phyloP scores from a whole-genome alignment of 2,797 vertebrate species.

The Emys orbicularis region DNA sequence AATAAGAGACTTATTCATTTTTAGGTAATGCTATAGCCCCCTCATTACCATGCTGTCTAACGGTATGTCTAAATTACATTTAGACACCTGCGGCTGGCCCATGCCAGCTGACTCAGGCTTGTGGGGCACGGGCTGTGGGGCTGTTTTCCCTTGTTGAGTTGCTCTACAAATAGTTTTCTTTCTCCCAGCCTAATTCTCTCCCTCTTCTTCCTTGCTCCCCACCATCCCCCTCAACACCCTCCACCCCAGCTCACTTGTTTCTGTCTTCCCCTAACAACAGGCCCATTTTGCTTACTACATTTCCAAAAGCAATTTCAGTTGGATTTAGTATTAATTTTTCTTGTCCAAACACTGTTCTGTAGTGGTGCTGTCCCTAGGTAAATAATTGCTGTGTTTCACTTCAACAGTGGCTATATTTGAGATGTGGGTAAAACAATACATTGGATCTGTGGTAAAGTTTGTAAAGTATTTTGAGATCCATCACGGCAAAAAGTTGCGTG shows the following conservation, averaged over 20 bases:
- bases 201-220: neutral
- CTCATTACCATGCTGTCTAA: neutral
- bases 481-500: neutral
- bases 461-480: neutral
- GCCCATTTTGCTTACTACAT: neutral
- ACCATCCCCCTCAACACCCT: neutral
- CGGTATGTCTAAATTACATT: neutral
- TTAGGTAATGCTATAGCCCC: neutral
- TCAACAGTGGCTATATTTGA: neutral
- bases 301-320: neutral
- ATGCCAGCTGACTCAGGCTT: neutral
- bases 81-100: neutral
- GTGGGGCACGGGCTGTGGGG: neutral
- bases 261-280: neutral
- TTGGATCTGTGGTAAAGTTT: neutral
- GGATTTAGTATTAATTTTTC: neutral
- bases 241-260: neutral
- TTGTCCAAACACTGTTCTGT: neutral
- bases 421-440: neutral
- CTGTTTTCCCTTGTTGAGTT: neutral
- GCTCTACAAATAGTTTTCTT: neutral
- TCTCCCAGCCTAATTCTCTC: neutral
- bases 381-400: neutral
- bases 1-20: neutral
- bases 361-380: neutral